phyloP scores from a whole-genome alignment of 2,113 vertebrate species.

The Mus spicilegus region DNA sequence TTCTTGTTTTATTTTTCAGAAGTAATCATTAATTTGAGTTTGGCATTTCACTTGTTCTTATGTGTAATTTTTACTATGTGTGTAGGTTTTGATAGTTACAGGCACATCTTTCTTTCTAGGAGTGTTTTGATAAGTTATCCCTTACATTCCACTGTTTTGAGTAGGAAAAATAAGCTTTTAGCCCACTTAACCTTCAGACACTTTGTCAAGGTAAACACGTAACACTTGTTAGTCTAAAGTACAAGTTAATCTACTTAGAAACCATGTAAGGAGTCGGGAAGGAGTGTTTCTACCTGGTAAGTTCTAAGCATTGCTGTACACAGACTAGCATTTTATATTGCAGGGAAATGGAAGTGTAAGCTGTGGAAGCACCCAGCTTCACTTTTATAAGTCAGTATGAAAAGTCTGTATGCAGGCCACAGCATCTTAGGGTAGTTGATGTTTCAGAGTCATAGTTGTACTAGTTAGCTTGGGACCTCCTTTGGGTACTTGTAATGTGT shows the following conservation, averaged over 20 bases:
- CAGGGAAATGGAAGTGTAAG: constrained; percentile 40
- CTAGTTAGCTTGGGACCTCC: not conserved
- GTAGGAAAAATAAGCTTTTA: not conserved
- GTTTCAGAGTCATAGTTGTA: constrained; percentile 13
- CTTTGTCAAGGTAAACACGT: constrained; percentile 24
- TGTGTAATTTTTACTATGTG: constrained; percentile 12
- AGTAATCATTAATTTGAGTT: constrained; percentile 49
- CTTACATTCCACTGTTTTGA: not conserved
- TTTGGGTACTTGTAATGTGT: not conserved
- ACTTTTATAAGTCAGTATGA: constrained; percentile 32
- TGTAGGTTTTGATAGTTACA: not conserved
- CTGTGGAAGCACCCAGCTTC: not conserved
- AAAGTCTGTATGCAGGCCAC: not conserved
- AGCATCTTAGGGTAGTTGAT: not conserved
- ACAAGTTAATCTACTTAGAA: constrained; percentile 24
- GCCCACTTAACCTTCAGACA: not conserved
- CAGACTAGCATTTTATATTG: constrained; percentile 13
- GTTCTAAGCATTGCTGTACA: not conserved
- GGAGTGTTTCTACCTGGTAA: not conserved
- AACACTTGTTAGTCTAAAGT: constrained; percentile 25
- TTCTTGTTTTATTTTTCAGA: not conserved
- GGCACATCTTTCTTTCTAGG: not conserved
- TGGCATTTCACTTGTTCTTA: constrained; percentile 48
- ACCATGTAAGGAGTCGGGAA: not conserved
- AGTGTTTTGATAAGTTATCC: not conserved